These are phyloP conservation scores for Meloidogyne chitwoodi DNA, from an alignment of 1,140 invertebrate species.

Conservation along the genomic window DNA sequence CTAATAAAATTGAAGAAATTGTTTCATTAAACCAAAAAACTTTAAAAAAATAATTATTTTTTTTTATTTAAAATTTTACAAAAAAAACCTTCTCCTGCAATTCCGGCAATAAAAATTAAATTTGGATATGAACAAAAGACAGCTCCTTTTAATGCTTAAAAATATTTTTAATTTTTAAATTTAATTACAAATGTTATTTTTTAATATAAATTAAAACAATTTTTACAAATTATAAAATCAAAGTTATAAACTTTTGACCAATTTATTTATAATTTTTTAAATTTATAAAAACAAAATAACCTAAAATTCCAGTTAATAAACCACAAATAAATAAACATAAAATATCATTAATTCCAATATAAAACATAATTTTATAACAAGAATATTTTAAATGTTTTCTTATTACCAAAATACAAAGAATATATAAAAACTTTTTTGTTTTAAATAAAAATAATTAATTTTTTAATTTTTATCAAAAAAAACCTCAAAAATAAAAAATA, in stretches of 20 bases:
- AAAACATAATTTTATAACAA: constrained; percentile 17
- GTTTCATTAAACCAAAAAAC: not conserved
- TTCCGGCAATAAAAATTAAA: not conserved
- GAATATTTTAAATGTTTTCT: constrained; percentile 6
- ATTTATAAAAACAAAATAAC: not conserved
- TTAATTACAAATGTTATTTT: too few relatives aligned
- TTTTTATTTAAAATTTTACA: too few relatives aligned
- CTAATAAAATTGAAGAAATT: not conserved
- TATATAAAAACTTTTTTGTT: constrained; percentile 15
- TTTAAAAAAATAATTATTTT: not conserved
- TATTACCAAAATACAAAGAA: constrained; percentile 3
- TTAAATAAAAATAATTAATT: not conserved
- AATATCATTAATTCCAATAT: constrained; percentile 16
- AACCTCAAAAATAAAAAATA: constrained; percentile 14
- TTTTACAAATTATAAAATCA: too few relatives aligned
- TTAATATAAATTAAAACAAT: too few relatives aligned
- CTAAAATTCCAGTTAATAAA: constrained; percentile 9
- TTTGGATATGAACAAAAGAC: constrained; percentile 1
- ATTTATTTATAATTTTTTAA: too few relatives aligned
- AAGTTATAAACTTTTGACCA: too few relatives aligned
- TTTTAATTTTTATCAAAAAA: not conserved
- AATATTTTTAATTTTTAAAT: not conserved
- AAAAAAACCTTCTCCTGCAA: not conserved
- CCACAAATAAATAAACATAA: constrained; percentile 12
- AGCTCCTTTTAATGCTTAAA: constrained; percentile 3